Percentiles rank a stretch among this genome's conserved stretches.
Conservation (phyloP, 2,888 invertebrate species). For the Lampropteryx suffumata region DNA sequence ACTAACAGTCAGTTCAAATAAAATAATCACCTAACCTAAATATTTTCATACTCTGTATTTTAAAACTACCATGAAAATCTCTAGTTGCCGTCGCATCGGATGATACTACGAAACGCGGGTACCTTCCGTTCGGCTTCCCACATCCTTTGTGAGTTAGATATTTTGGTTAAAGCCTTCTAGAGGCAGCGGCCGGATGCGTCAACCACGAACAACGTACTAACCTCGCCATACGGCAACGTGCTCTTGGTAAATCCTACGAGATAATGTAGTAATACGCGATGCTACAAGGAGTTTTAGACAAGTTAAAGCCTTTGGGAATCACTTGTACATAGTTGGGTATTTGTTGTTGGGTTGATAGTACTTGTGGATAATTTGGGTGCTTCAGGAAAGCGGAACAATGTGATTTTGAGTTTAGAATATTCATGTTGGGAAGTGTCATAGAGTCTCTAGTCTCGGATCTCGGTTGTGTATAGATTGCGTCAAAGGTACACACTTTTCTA, state of each 20-base stretch:
- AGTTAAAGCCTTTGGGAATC: slow-evolving; percentile 38
- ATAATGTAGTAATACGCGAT: slow-evolving; percentile 35
- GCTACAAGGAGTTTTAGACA: slow-evolving; percentile 35
- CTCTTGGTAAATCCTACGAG: slow-evolving; percentile 39
- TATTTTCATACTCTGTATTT: slow-evolving; percentile 1
- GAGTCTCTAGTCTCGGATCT: neutral
- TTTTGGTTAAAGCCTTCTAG: slow-evolving; percentile 45
- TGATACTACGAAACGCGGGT: slow-evolving; percentile 30
- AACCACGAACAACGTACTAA: slow-evolving; percentile 40
- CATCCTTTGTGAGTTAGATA: slow-evolving; percentile 54
- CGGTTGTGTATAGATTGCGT: no score
- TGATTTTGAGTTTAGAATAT: slow-evolving; percentile 14
- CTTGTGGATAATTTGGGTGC: slow-evolving; percentile 17
- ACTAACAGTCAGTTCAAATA: neutral
- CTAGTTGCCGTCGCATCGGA: slow-evolving; percentile 7
- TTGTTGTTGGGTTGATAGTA: slow-evolving; percentile 23
- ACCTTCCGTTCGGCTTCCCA: slow-evolving; percentile 48
- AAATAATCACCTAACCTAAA: neutral
- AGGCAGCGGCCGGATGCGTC: slow-evolving; percentile 51
- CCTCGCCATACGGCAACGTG: slow-evolving; percentile 29
- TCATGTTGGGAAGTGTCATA: neutral
- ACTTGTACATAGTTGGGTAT: slow-evolving; percentile 33
- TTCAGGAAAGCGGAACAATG: slow-evolving; percentile 14
- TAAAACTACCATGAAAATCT: slow-evolving; percentile 21
- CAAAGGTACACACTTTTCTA: no score